Conservation (phyloP, 64 coral and sea anemone genomes). For the Actinia equina region DNA sequence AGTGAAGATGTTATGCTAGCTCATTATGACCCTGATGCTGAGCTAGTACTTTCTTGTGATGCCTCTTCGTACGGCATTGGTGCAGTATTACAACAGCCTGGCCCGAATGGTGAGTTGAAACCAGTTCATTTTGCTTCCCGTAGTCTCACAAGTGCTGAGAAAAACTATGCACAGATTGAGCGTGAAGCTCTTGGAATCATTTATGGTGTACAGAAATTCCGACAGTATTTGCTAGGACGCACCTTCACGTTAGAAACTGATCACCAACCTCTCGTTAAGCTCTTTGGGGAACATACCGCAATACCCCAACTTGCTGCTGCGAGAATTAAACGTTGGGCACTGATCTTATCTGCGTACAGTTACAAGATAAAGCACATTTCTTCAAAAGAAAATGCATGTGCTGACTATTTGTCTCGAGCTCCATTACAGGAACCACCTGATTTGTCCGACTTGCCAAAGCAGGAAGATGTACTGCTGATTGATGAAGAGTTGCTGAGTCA, state of each 20-base stretch:
- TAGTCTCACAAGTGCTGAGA: constrained; percentile 37
- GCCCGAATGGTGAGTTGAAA: constrained; percentile 39
- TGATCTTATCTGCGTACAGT: constrained; percentile 45
- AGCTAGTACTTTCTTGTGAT: constrained; percentile 57
- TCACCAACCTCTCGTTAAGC: constrained; percentile 30
- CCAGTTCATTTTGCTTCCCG: constrained; percentile 59
- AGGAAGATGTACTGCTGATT: constrained; percentile 30
- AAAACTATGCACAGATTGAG: constrained; percentile 58
- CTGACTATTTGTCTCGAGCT: constrained; percentile 37
- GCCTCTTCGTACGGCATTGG: constrained; percentile 49
- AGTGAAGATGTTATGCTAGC: constrained; percentile 38
- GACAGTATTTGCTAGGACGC: constrained; percentile 41
- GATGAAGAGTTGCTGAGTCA: constrained; percentile 10
- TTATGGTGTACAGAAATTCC: constrained; percentile 47
- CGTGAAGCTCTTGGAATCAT: constrained; percentile 39
- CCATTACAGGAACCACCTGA: constrained; percentile 31
- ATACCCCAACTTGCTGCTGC: constrained; percentile 37
- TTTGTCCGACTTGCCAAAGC: not conserved
- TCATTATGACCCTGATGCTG: constrained; percentile 52
- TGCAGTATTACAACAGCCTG: constrained; percentile 38
- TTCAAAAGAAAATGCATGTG: constrained; percentile 50
- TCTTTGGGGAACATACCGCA: constrained; percentile 31
- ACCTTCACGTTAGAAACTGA: constrained; percentile 37
- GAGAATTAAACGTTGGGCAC: constrained; percentile 45
- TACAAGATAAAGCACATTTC: constrained; percentile 38